Conservation (phyloP, 2,113 vertebrate species). For the Tetrax tetrax region DNA sequence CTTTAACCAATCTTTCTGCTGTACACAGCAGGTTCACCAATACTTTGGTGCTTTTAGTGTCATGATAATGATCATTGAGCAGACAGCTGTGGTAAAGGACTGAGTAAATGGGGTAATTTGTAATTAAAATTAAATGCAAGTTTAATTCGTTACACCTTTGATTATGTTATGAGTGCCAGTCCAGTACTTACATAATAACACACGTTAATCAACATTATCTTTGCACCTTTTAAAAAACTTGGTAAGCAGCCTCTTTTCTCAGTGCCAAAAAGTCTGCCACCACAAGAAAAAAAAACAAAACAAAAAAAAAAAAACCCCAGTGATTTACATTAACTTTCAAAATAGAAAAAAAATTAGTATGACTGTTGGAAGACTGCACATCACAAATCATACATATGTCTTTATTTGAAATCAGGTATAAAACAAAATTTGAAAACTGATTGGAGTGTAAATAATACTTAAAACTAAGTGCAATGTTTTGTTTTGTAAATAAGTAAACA, state of each 20-base stretch:
- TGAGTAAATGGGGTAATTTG: neutral
- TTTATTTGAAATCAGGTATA: slow-evolving; percentile 40
- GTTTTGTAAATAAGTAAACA: neutral
- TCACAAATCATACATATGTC: neutral
- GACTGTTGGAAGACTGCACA: neutral
- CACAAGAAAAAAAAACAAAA: neutral
- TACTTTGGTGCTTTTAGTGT: neutral
- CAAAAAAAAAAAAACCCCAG: neutral
- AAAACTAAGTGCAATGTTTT: neutral
- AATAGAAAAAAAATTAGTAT: neutral
- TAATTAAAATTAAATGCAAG: slow-evolving; percentile 57
- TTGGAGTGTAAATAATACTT: neutral
- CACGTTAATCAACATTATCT: slow-evolving; percentile 55
- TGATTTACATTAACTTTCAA: neutral
- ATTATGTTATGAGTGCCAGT: slow-evolving; percentile 47
- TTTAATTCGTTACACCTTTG: slow-evolving; percentile 57
- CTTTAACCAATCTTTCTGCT: neutral
- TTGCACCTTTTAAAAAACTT: neutral
- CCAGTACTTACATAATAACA: slow-evolving; percentile 38
- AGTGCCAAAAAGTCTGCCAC: neutral
- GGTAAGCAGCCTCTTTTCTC: neutral
- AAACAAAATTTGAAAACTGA: slow-evolving; percentile 46
- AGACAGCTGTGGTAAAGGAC: neutral
- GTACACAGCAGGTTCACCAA: neutral
- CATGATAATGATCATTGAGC: neutral